These are phyloP conservation scores for Theocolax elegans DNA, from an alignment of 1,140 invertebrate genomes.

Conservation along the genomic window DNA sequence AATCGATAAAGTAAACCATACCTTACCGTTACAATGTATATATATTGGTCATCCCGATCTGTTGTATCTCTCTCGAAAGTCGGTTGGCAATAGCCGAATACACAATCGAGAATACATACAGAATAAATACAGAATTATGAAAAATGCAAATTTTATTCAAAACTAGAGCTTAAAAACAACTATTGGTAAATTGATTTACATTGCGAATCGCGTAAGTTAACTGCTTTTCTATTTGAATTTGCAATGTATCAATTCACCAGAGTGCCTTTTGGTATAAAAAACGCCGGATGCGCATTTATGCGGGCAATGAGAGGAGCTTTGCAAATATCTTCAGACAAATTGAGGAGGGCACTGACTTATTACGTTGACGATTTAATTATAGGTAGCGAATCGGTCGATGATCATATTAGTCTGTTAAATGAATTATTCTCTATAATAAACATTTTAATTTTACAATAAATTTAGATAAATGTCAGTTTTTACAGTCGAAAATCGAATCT, in stretches of 20 bases:
- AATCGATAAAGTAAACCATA: no score
- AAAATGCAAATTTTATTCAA: no score
- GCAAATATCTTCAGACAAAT: not conserved
- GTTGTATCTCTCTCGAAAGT: no score
- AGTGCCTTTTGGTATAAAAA: constrained; percentile 54
- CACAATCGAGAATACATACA: no score
- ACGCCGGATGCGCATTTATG: constrained; percentile 52
- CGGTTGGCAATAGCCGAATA: no score
- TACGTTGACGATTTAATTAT: constrained; percentile 24
- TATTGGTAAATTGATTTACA: no score
- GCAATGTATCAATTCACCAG: constrained; percentile 49
- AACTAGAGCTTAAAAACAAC: no score
- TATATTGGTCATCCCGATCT: no score
- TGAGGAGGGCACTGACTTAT: not conserved
- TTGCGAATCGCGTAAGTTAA: constrained; percentile 46
- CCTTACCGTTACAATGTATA: no score
- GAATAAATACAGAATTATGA: no score
- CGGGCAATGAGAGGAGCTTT: constrained; percentile 16
- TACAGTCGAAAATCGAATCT: not conserved
- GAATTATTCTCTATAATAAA: constrained; percentile 2
- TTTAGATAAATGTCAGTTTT: constrained; percentile 4
- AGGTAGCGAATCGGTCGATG: not conserved
- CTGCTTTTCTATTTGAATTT: constrained; percentile 51
- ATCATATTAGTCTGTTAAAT: not conserved
- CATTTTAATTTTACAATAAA: constrained; percentile 22